Base-by-base conservation (phyloP, 1,140 invertebrate genomes). In the Polypedilum pembai region DNA sequence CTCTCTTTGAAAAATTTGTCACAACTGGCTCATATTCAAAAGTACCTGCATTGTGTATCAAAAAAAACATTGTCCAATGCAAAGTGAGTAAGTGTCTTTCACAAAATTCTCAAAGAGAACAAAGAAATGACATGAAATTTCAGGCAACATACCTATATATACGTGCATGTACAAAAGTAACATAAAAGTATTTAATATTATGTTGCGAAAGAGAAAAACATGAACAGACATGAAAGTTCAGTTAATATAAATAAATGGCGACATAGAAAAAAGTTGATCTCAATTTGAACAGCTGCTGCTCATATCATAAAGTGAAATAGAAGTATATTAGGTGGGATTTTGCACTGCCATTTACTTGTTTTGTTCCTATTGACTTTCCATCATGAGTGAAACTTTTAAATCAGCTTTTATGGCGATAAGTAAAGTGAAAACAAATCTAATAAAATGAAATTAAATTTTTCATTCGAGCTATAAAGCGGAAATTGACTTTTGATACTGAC, bases 251-350 rank as follows among this genome's bases (percentile, higher is more conserved):
- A n/a, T 56, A 3, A 56, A 56, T 56, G 45, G 65, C 65, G 65
- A 21, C 20, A 69, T 69, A 21, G 17, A 18, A 69, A 7, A 21
- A 69, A 18, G 65, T 69, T 69, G 65, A 69, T 69, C 65, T 69
- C 65, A 69, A 69, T 69, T 69, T 69, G 20, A 69, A 69, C 65
- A 69, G 65, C 65, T 69, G 65, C 65, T 69, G 5, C 24, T 33
- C 24, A 33, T 33, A 33, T 33, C 24, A 33, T 5, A 33, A 33
- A 33, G 24, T 33, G 24, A 33, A 33, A 33, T 33, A 33, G 24
- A 33, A 33, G 24, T 33, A 33, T 69, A 8, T 20, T 8, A 18
- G 65, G 65, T n/a, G 12, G n/a, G 12, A 56, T 12, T 56, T 45
- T 56, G 12, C 3, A 56, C 15, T 56, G 45, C 45, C 15, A 12